Base-by-base conservation (phyloP, 1,140 invertebrate genomes). In the Drosophila sp. region DNA sequence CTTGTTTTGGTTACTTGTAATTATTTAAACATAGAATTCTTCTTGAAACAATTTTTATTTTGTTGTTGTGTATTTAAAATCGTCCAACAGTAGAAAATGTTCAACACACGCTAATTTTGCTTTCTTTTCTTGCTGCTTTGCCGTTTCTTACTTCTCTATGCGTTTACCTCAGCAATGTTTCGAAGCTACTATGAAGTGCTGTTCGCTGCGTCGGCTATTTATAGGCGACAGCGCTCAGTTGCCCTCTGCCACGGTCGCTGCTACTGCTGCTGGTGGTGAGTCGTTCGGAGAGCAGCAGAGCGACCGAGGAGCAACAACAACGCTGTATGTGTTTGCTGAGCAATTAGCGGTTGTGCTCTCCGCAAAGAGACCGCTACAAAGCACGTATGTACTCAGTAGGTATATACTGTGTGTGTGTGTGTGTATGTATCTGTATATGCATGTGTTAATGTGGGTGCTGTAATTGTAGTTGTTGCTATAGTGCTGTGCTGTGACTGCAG, bases 111-210 rank as follows among this genome's bases (percentile, higher is more conserved):
- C 79, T 70, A 58, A 57, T 66, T 50, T 67, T 78, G 67, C 48
- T 69, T 72, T 77, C 48, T 46, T 43, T 76, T 61, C 41, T 74
- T 71, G 54, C 65, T 78, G 69, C 69, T 72, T 58, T 72, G 69
- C 69, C 62, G 62, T 66, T 66, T 43, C 53, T 58, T 72, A 65
- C 32, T 65, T 66, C 56, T 59, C 63, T 81, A 64, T 72, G 56
- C 82, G 67, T 72, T 71, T 80, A 76, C 69, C 76, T 86, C 77
- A 80, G 76, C 79, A 80, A 74, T 86, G 82, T 90, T 90, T 90
- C 89, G 89, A 91, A 91, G 89, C 89, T 91, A 91, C 89, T 91
- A 91, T 91, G 74, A 64, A 57, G 57, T 43, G 66, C 64, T 71
- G 53, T 62, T 72, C 46, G n/a, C 43, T 4, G 61, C 46, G n/a